Percentiles rank a stretch among this genome's conserved stretches.
Evolutionary conservation across 2,113 vertebrate species (phyloP).

Genomic region (Semnornis frantzii): DNA sequence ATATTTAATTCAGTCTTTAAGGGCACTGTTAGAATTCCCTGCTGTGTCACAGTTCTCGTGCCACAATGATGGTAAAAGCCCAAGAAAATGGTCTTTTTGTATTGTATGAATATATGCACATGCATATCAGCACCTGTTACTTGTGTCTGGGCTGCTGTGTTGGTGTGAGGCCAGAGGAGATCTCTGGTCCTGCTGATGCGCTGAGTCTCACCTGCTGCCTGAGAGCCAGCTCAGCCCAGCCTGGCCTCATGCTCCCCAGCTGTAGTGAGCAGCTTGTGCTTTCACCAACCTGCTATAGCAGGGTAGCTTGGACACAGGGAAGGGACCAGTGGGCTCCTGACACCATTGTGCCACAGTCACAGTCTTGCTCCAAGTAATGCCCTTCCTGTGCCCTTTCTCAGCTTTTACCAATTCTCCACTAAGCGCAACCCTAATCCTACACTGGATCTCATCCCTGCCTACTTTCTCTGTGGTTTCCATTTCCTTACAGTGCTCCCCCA

Average conservation of each 20-base stretch:
- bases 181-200: background rate
- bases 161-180: background rate
- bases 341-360: background rate
- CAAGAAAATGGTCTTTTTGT: background rate
- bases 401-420: background rate
- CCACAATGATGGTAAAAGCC: background rate
- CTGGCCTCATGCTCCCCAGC: rapidly evolving
- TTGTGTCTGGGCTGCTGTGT: background rate
- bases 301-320: background rate
- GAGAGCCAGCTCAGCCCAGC: too few species aligned
- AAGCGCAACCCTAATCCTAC: background rate
- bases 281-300: rapidly evolving
- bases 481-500: background rate
- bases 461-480: background rate
- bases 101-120: background rate
- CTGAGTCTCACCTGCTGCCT: background rate
- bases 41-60: background rate
- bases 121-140: rapidly evolving
- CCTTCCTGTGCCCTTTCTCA: background rate
- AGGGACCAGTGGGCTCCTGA: background rate
- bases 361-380: background rate
- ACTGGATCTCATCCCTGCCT: background rate
- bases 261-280: rapidly evolving
- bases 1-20: background rate
- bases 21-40: background rate